phyloP scores from a whole-genome alignment of 2,888 invertebrate species.

The Watsonalla cultraria region DNA sequence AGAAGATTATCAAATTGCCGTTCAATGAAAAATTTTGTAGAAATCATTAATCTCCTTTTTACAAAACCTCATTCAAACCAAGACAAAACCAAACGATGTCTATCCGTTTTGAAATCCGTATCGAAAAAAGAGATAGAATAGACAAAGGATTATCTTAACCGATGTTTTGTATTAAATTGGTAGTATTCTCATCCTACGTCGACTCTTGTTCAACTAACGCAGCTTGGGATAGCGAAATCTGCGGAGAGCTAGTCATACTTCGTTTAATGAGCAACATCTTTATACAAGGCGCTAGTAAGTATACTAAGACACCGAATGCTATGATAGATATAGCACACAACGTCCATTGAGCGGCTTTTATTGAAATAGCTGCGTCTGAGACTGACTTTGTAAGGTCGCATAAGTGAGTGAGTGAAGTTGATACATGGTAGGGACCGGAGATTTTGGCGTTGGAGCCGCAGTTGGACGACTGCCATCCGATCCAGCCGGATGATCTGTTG shows the following conservation, averaged over 20 bases:
- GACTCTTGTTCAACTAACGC: constrained; percentile 53
- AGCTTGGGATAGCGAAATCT: constrained; percentile 59
- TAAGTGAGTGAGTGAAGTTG: constrained; percentile 34
- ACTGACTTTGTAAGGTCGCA: constrained; percentile 39
- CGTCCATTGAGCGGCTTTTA: constrained; percentile 62
- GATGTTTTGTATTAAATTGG: too few species aligned
- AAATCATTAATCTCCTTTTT: too few species aligned
- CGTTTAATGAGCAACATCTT: constrained; percentile 39
- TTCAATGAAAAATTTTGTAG: too few species aligned
- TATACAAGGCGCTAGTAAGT: constrained; percentile 57
- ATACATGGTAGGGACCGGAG: constrained; percentile 55
- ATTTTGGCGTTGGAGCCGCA: constrained; percentile 62
- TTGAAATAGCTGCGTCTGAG: constrained; percentile 46
- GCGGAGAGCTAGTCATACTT: constrained; percentile 39
- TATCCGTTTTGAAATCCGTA: too few species aligned
- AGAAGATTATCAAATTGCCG: too few species aligned
- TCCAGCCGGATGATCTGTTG: constrained; percentile 68
- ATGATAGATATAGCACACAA: constrained; percentile 54
- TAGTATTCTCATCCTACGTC: constrained; percentile 12
- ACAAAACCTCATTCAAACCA: too few species aligned
- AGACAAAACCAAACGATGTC: too few species aligned
- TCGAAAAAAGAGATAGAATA: too few species aligned
- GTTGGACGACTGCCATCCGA: constrained; percentile 60
- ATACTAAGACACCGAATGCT: constrained; percentile 50
- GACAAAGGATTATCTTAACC: too few species aligned